Evolutionary conservation across 2,888 invertebrate species (phyloP), one percentile per base, ranked within the genome.

Genomic region (Idaea straminata): DNA sequence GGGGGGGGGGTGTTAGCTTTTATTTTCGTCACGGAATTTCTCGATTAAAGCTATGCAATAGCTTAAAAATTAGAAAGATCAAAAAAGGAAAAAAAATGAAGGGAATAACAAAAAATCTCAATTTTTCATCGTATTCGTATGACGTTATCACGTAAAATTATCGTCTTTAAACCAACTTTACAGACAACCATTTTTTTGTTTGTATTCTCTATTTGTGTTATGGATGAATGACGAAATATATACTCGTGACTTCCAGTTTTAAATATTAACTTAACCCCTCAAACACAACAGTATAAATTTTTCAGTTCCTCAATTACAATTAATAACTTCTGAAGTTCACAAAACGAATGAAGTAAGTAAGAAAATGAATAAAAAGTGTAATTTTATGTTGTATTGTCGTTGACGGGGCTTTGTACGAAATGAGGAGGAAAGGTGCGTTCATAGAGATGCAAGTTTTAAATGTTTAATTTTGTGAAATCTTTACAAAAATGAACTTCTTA

Each of bases 271-370:
- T 47, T 7, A 47, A 10, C 47, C 1, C 5, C 4, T 36, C 36
- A 36, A 10, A 36, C 5, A 7, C 13, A 7, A 47, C 10, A 47
- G 47, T 10, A 3, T 7, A 0, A 47, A 47, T 47, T 47, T 47
- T 10, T 7, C 13, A 47, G 47, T 47, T 47, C 10, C 47, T 47
- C 13, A 13, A 47, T 10, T 47, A 47, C 4, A 47, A 47, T 47
- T 47, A 47, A 13, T 47, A 7, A 13, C 47, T 47, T 10, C 47
- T 47, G 10, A 10, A 47, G 13, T 13, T 47, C 47, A 47, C 47
- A 80, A 81, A 83, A 84, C 83, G 83, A 85, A 87, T 88, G 84
- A 84, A 86, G 83, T 84, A 84, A 77, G 81, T 75, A 13, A 47
- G 6, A 47, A 47, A 13, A 13, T 75, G 74, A 83, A 83, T 84